A percentile compares a stretch with the other conserved stretches of the same genome.
Evolutionary conservation across 2,797 vertebrate species (phyloP).

Genomic region (Nothura maculosa): DNA sequence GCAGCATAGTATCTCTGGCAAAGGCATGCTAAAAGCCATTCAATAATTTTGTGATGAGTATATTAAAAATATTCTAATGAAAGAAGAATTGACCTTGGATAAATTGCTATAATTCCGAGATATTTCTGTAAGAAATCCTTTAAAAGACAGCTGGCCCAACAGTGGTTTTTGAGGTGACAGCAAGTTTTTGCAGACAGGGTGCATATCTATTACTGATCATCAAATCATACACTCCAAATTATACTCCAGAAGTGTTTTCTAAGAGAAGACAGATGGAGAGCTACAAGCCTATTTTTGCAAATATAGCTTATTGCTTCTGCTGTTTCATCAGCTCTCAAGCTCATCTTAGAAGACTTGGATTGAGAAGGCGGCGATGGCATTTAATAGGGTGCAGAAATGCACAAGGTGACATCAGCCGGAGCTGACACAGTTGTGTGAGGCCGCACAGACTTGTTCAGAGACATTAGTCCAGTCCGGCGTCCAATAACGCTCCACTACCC

Average conservation of each 20-base stretch:
- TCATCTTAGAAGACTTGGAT: neutral
- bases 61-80: neutral
- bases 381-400: neutral
- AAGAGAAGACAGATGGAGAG: neutral
- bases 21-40: neutral
- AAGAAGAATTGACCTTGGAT: neutral
- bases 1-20: neutral
- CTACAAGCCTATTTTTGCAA: neutral
- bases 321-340: neutral
- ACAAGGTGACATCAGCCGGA: accelerated
- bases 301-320: neutral
- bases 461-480: neutral
- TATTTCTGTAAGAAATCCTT: neutral
- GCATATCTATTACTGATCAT: neutral
- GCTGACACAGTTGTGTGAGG: neutral
- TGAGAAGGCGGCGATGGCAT: neutral
- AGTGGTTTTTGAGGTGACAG: neutral
- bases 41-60: neutral
- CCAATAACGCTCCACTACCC: neutral
- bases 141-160: neutral
- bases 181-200: neutral
- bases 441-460: neutral
- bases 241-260: neutral
- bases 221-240: neutral
- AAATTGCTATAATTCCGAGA: neutral